phyloP scores from a whole-genome alignment of 2,797 vertebrate genomes.

The Neomorphus geoffroyi region DNA sequence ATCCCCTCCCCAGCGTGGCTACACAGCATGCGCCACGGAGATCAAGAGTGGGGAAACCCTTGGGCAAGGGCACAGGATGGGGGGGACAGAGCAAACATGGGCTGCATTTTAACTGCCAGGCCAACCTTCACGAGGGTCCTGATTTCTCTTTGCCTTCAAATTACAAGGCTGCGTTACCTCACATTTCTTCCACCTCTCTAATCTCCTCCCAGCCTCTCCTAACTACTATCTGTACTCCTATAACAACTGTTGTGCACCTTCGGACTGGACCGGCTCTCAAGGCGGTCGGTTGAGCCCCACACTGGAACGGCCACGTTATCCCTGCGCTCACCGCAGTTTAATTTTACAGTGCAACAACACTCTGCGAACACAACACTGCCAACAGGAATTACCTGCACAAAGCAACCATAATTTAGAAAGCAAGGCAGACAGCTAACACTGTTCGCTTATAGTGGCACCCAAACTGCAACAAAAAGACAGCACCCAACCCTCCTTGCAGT shows the following conservation, averaged over 20 bases:
- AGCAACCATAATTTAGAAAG: not conserved
- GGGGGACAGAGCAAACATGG: not conserved
- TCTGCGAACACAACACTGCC: not conserved
- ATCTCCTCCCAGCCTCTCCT: not conserved
- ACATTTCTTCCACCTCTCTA: not conserved
- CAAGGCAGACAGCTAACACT: not conserved
- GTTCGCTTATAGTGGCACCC: not conserved
- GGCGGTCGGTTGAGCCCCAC: not conserved
- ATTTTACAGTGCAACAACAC: not conserved
- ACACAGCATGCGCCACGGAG: accelerated
- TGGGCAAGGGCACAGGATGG: accelerated
- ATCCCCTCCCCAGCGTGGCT: not conserved
- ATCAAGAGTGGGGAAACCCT: not conserved
- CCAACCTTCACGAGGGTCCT: not conserved
- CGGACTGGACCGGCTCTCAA: not conserved
- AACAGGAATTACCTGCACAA: not conserved
- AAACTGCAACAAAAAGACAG: not conserved
- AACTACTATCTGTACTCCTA: not conserved
- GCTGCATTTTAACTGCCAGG: not conserved
- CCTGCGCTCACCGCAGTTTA: not conserved
- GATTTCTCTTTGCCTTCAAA: not conserved
- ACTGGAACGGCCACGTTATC: not conserved
- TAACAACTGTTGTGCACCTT: not conserved
- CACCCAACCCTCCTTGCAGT: not conserved
- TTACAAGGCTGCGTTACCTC: accelerated